Evolutionary conservation across 1,140 invertebrate species (phyloP), one percentile per base, ranked within the genome.

Genomic region (Zeugodacus cucurbitae): DNA sequence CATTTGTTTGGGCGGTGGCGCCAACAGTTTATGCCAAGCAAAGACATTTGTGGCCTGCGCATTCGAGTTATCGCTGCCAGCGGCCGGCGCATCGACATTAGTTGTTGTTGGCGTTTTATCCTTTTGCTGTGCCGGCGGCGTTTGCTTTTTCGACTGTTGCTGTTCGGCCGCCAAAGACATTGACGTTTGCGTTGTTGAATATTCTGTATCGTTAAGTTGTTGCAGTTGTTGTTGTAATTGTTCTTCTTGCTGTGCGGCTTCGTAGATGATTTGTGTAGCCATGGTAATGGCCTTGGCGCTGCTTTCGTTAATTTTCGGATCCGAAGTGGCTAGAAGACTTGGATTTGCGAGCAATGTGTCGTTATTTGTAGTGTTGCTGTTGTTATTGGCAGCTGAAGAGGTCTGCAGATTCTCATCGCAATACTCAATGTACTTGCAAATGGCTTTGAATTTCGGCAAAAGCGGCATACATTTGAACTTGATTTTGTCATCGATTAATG

Each of bases 1-100:
- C 89, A 97, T 97, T 91, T 97, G 97, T 88, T 97, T 96, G 32
- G 97, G 96, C 34, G 97, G 96, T 87, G 96, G 96, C 64, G 95
- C 95, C 67, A 98, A 94, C 67, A 97, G 94, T 93, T 96, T 96
- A 90, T 96, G 96, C 95, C 97, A 97, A 34, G 96, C 96, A 88
- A 96, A 94, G 54, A 94, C 91, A 54, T 90, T 91, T 89, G 89
- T 89, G 11, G 91, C 87, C 89, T 88, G 44, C 34, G 34, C 67
- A 67, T 70, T 86, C 7, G 37, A n/a, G 26, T 86, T 88, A 5
- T 88, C 88, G n/a, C 14, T 62, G 10, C 5, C 32, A 87, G 57
- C 0, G 62, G 17, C 34, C 26, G 86, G 37, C 14, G 34, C 37
- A 2, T 70, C 26, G 4, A 34, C 37, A 37, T n/a, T 82, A 11